Conservation (phyloP, 2,113 vertebrate genomes). For the Daubentonia madagascariensis region DNA sequence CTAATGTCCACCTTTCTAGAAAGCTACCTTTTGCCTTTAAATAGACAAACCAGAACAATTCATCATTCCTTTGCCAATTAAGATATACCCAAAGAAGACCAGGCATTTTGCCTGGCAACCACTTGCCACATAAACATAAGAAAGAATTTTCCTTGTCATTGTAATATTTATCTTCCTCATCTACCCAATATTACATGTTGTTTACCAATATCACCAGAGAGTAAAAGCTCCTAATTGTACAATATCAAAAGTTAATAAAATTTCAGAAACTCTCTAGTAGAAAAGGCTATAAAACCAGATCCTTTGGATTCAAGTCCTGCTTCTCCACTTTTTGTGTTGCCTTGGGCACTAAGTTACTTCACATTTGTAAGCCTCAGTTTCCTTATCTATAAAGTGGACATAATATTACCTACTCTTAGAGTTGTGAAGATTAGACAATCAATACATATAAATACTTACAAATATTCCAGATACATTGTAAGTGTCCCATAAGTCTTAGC, state of each 20-base stretch:
- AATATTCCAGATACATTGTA: conserved; percentile 1
- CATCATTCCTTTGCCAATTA: conserved; percentile 28
- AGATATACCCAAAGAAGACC: not conserved
- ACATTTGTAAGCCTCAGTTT: not conserved
- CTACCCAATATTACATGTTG: conserved; percentile 17
- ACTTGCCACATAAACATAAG: not conserved
- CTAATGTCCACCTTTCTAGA: conserved; percentile 24
- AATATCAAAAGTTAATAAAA: not conserved
- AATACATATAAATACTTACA: not conserved
- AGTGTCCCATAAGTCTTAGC: not conserved
- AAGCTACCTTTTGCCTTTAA: conserved; percentile 14
- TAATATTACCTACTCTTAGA: not conserved
- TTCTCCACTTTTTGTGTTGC: not conserved
- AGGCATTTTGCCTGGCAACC: not conserved
- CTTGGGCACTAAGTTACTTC: not conserved
- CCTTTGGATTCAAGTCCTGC: not conserved
- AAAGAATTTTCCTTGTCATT: not conserved
- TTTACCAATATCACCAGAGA: conserved; percentile 9
- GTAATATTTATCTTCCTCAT: conserved; percentile 31
- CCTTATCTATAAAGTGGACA: conserved; percentile 3
- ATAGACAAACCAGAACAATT: not conserved
- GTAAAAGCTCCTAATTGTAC: not conserved
- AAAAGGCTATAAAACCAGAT: not conserved
- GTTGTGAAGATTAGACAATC: not conserved
- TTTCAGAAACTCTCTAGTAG: conserved; percentile 21